phyloP scores from a whole-genome alignment of 2,888 invertebrate species.

The Lepidocyrtoides sp. region DNA sequence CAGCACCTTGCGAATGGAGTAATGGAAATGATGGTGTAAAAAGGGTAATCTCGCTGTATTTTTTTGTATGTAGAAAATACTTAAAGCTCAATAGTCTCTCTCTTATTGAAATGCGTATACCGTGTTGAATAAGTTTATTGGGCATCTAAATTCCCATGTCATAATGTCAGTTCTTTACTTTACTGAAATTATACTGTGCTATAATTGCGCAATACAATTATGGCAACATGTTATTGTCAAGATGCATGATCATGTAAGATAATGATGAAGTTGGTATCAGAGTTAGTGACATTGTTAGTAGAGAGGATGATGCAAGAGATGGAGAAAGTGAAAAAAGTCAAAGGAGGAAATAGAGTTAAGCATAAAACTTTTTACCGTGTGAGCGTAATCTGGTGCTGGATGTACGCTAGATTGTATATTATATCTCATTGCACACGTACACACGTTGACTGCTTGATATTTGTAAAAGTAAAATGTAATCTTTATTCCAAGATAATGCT shows the following conservation, averaged over 20 bases:
- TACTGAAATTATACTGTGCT: neutral
- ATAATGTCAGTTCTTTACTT: too few species aligned
- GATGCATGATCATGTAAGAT: slow-evolving; percentile 52
- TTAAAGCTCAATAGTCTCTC: too few species aligned
- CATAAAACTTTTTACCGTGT: slow-evolving; percentile 48
- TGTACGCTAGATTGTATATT: neutral
- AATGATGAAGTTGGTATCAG: slow-evolving; percentile 24
- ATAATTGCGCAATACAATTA: slow-evolving; percentile 70
- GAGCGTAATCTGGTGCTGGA: neutral
- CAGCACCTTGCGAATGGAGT: neutral
- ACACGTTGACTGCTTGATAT: neutral
- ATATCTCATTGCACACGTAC: neutral
- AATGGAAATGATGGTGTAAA: neutral
- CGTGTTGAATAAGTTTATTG: too few species aligned
- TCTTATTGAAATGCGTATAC: too few species aligned
- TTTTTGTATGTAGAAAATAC: neutral
- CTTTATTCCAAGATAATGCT: slow-evolving; percentile 48
- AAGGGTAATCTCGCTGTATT: neutral
- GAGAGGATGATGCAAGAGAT: slow-evolving; percentile 34
- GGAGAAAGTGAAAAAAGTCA: slow-evolving; percentile 19
- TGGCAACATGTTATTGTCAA: slow-evolving; percentile 74
- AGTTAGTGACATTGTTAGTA: slow-evolving; percentile 21
- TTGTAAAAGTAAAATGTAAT: slow-evolving; percentile 51
- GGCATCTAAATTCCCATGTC: too few species aligned
- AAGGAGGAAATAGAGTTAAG: slow-evolving; percentile 60